Conservation (phyloP, 1,140 invertebrate species). For the Cotesia typhae region DNA sequence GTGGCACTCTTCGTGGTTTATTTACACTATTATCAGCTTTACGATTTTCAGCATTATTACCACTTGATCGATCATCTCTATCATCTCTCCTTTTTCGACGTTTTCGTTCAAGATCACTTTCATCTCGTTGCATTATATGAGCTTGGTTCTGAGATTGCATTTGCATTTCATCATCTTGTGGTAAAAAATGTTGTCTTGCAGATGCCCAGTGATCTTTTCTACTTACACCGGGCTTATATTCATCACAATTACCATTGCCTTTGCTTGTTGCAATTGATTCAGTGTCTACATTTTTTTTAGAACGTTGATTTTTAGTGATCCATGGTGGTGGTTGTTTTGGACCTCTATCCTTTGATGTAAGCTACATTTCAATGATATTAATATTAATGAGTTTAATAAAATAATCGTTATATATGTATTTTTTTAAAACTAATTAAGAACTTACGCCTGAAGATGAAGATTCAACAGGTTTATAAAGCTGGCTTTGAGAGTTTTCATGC, state of each 20-base stretch:
- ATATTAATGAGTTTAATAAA: not conserved
- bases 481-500: slow-evolving; percentile 54
- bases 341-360: slow-evolving; percentile 58
- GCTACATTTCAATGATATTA: slow-evolving; percentile 42
- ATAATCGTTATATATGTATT: slow-evolving; percentile 2
- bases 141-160: slow-evolving; percentile 35
- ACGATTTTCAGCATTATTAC: slow-evolving; percentile 39
- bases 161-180: slow-evolving; percentile 45
- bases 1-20: slow-evolving; percentile 54
- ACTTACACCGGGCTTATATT: slow-evolving; percentile 50
- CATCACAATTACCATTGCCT: slow-evolving; percentile 48
- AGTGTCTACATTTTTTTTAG: slow-evolving; percentile 52
- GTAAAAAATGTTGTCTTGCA: slow-evolving; percentile 58
- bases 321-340: slow-evolving; percentile 55
- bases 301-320: slow-evolving; percentile 55
- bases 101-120: slow-evolving; percentile 50
- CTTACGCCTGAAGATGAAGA: slow-evolving; percentile 62
- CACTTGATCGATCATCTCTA: slow-evolving; percentile 47
- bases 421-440: slow-evolving; percentile 28
- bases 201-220: slow-evolving; percentile 64
- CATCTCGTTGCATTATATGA: slow-evolving; percentile 43
- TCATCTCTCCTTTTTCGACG: slow-evolving; percentile 51
- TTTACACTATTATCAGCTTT: slow-evolving; percentile 45
- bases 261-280: slow-evolving; percentile 57
- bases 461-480: slow-evolving; percentile 63